Conservation (phyloP, 2,113 vertebrate species). For the Hippopotamus amphibius region DNA sequence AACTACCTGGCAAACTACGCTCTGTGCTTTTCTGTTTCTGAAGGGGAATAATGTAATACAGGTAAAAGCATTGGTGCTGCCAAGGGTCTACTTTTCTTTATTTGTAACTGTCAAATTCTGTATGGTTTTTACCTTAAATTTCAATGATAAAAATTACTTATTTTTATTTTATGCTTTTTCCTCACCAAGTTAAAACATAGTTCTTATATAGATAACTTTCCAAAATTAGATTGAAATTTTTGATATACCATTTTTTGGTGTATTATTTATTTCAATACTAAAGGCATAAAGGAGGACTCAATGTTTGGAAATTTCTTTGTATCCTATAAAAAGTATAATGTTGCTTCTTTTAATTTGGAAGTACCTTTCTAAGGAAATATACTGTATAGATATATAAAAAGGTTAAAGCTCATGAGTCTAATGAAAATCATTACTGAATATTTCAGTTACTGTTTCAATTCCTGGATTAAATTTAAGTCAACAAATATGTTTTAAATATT, state of each 20-base stretch:
- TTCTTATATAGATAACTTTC: neutral
- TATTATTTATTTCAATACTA: conserved; percentile 1
- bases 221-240: neutral
- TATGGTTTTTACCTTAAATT: neutral
- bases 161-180: neutral
- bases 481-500: conserved; percentile 16
- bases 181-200: neutral
- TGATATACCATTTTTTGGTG: neutral
- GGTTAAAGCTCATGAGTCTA: conserved; percentile 20
- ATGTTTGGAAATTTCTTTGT: neutral
- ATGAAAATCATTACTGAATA: neutral
- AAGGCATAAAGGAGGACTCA: neutral
- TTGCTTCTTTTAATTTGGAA: conserved; percentile 35
- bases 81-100: neutral
- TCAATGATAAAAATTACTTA: neutral
- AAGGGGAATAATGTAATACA: neutral
- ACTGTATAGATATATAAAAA: conserved; percentile 10
- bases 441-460: conserved; percentile 25
- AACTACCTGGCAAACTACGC: neutral
- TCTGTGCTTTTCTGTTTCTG: neutral
- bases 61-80: neutral
- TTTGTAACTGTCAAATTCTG: neutral
- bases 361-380: conserved; percentile 49
- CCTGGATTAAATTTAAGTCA: neutral
- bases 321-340: conserved; percentile 44